Conservation (phyloP, 2,797 vertebrate genomes). For the Enteromius treurensis region DNA sequence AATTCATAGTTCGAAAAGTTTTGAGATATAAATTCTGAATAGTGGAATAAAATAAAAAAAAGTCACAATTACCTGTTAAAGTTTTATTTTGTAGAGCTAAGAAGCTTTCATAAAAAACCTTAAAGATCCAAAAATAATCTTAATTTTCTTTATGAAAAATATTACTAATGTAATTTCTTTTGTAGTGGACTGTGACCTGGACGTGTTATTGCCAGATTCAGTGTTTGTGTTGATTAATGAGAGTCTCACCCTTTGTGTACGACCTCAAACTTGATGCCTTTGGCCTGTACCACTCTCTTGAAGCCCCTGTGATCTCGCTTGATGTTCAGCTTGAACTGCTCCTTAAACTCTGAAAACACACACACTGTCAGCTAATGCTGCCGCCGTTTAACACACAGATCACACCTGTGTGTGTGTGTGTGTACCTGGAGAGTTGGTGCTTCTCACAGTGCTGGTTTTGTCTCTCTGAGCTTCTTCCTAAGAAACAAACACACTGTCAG, state of each 20-base stretch:
- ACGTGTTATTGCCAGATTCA: neutral
- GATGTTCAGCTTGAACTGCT: constrained; percentile 87
- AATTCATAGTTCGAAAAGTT: neutral
- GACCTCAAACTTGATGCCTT: constrained; percentile 91
- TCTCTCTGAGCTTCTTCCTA: constrained; percentile 92
- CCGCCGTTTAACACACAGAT: neutral
- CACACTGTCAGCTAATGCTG: neutral
- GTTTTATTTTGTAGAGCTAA: neutral
- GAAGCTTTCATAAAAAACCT: neutral
- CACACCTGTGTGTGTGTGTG: neutral
- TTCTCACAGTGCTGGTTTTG: constrained; percentile 85
- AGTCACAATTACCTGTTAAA: neutral
- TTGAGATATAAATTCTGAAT: neutral
- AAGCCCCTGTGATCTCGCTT: constrained; percentile 84
- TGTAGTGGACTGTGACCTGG: neutral
- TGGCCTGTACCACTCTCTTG: constrained; percentile 86
- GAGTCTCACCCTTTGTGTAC: constrained; percentile 86
- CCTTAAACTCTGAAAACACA: constrained; percentile 80
- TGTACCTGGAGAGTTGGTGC: constrained; percentile 77
- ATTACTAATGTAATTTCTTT: neutral
- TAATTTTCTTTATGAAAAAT: neutral
- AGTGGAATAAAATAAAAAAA: neutral
- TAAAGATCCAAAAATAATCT: neutral
- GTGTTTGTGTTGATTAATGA: neutral
- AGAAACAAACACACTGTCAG: constrained; percentile 13